Conservation (phyloP, 2,888 invertebrate species). For the Tanypteryx hageni region DNA sequence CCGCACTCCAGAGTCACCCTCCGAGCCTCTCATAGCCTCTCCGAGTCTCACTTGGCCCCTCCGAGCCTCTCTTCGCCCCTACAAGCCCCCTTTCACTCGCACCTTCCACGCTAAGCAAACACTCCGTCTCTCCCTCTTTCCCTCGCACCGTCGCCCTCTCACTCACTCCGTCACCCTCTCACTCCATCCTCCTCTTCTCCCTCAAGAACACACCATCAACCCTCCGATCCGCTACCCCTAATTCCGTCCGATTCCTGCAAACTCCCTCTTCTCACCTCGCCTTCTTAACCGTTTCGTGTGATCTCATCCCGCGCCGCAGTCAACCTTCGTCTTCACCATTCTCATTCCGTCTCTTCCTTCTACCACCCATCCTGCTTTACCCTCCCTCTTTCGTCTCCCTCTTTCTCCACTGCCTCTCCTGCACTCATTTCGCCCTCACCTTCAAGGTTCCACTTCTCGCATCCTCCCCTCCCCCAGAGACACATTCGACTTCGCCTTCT, state of each 20-base stretch:
- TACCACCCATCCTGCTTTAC: no score
- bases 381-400: neutral
- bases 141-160: neutral
- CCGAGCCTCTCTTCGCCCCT: neutral
- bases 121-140: neutral
- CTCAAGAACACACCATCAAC: slow-evolving; percentile 36
- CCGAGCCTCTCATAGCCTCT: neutral
- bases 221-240: neutral
- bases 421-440: neutral
- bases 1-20: neutral
- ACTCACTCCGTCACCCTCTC: slow-evolving; percentile 62
- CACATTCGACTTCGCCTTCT: neutral
- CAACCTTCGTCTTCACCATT: neutral
- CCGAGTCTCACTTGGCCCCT: neutral
- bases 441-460: neutral
- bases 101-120: neutral
- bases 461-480: neutral
- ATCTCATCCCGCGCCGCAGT: neutral
- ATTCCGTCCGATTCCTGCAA: neutral
- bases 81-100: neutral
- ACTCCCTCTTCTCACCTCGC: neutral
- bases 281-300: neutral
- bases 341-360: neutral
- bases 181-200: slow-evolving; percentile 1
- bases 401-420: neutral